Base-by-base conservation (phyloP, 1,140 invertebrate genomes). In the Maconellicoccus hirsutus region DNA sequence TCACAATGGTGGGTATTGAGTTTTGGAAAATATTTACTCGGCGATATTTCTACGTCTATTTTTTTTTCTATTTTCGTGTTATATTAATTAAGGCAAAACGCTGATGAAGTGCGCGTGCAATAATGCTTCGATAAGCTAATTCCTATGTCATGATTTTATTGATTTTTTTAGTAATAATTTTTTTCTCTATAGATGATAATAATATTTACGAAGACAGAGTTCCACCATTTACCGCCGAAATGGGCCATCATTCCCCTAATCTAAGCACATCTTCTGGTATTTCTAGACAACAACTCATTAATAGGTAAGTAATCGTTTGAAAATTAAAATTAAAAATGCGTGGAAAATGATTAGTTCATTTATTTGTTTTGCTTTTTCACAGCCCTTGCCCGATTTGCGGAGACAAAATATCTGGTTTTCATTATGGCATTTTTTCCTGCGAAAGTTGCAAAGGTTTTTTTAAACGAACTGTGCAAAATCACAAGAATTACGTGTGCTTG, bases 401-500 rank as follows among this genome's bases (percentile, higher is more conserved):
- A 0, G 94, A 97, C 79, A 93, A 94, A 79, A 95, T 96, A 75
- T 94, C 91, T 74, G 94, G 94, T 12, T 95, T 95, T 79, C 93
- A 96, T 79, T 96, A 96, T 77, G 93, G 93, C 12, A 97, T 98
- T 75, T 97, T 96, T 80, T 95, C 93, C 12, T 98, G 95, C 81
- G 95, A 98, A 78, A 95, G 92, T 12, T 98, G 90, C 79, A 98
- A 98, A 83, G 96, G 96, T 2, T 98, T 98, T 80, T 98, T 98
- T 82, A 98, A 98, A 80, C 85, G 96, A 73, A 98, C 94, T 59
- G 96, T 98, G 3, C 95, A 98, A 82, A 98, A 98, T 79, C 87
- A 95, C 70, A 97, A 98, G 81, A 93, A 94, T 78, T 98, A 98
- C 80, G 90, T 94, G 72, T 98, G 96, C 79, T 84, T 96, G 63